phyloP scores from a whole-genome alignment of 2,888 invertebrate genomes.

The Harpagoxenus sublaevis region DNA sequence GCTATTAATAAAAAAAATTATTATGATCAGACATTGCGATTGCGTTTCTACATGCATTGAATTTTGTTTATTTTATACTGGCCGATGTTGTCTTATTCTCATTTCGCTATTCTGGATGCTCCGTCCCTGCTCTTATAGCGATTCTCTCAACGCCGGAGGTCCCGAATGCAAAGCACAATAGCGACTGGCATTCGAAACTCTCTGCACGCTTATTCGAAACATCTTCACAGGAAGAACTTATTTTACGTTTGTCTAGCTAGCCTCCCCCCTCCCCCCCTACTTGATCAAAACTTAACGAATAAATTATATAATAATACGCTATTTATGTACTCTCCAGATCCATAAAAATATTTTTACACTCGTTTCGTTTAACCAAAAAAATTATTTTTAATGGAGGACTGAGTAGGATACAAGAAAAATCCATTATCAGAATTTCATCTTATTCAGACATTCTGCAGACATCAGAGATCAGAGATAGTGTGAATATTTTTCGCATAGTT shows the following conservation, averaged over 20 bases:
- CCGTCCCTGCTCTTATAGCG: slow-evolving; percentile 1
- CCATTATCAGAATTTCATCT: not conserved
- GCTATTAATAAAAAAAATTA: slow-evolving; percentile 4
- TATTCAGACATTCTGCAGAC: not conserved
- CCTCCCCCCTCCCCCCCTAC: too few relatives aligned
- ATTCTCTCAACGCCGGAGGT: slow-evolving; percentile 59
- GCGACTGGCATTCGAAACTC: slow-evolving; percentile 44
- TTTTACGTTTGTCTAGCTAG: not conserved
- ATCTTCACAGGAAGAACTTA: slow-evolving; percentile 29
- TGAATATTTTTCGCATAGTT: not conserved
- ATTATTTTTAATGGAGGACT: too few relatives aligned
- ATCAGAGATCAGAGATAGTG: not conserved
- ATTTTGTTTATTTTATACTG: slow-evolving; percentile 10
- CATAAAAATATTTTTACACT: too few relatives aligned
- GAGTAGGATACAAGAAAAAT: not conserved
- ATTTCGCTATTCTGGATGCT: slow-evolving; percentile 31
- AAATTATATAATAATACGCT: too few relatives aligned
- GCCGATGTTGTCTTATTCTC: slow-evolving; percentile 15
- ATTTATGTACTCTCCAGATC: too few relatives aligned
- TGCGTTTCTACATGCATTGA: not conserved
- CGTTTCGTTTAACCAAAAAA: too few relatives aligned
- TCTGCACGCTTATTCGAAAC: slow-evolving; percentile 38
- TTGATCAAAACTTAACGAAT: too few relatives aligned
- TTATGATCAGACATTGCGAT: not conserved
- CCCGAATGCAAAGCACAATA: slow-evolving; percentile 62